phyloP scores from a whole-genome alignment of 2,113 vertebrate genomes.

The Plestiodon gilberti region DNA sequence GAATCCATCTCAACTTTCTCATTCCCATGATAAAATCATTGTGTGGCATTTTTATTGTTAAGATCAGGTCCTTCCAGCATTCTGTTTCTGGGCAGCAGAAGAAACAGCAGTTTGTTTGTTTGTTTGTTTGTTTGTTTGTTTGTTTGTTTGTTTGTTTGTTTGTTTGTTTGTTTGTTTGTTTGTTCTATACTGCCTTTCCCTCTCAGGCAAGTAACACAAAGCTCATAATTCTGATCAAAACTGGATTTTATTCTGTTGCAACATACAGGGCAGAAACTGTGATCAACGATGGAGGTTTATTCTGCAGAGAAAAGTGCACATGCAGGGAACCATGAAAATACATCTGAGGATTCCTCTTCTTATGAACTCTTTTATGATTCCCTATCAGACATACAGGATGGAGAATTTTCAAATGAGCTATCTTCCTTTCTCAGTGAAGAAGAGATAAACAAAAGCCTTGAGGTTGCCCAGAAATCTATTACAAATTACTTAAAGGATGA shows the following conservation, averaged over 20 bases:
- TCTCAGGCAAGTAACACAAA: neutral
- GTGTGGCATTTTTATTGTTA: too few species aligned
- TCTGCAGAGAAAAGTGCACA: slow-evolving; percentile 63
- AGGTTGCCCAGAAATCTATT: slow-evolving; percentile 90
- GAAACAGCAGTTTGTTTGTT: neutral
- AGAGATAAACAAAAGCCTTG: slow-evolving; percentile 91
- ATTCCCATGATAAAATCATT: too few species aligned
- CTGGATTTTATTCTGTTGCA: slow-evolving; percentile 70
- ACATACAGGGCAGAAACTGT: slow-evolving; percentile 85
- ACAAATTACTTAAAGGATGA: slow-evolving; percentile 69
- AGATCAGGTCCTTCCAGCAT: too few species aligned
- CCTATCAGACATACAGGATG: slow-evolving; percentile 80
- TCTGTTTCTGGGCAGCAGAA: neutral
- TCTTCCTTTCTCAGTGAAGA: slow-evolving; percentile 94
- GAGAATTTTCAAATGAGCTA: slow-evolving; percentile 82
- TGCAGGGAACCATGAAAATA: slow-evolving; percentile 68
- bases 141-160: too few species aligned
- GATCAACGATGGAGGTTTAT: slow-evolving; percentile 72
- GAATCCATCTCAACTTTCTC: too few species aligned
- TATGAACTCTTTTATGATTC: slow-evolving; percentile 83
- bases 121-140: too few species aligned
- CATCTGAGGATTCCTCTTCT: slow-evolving; percentile 82
- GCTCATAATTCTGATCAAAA: neutral
- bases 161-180: too few species aligned
- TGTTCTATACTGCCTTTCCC: too few species aligned